Evolutionary conservation across 2,797 vertebrate species (phyloP), one percentile per base, ranked within the genome.

Genomic region (Nyctibius grandis): DNA sequence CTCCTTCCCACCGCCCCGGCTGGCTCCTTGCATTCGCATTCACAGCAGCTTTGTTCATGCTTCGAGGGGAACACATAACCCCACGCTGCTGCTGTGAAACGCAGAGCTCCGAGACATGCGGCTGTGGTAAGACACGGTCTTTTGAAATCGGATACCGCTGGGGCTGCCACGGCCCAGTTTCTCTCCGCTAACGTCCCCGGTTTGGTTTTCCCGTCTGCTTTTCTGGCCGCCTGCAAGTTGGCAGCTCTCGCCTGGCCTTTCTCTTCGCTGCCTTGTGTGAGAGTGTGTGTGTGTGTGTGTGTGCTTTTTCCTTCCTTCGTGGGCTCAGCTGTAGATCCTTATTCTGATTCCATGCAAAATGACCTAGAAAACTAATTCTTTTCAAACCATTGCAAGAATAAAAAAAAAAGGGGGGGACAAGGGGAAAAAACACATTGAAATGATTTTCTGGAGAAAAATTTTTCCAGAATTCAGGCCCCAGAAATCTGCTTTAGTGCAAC

Each of bases 161-260:
- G 76, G 93, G 93, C 95, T 92, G 91, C 94, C 15, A 5, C 75
- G 95, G 83, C 95, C 96, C 96, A 89, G 82, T 94, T 97, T 97
- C 94, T 73, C 93, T 67, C 86, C 3, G 2, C 91, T 83, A 85
- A 67, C n/a, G 86, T 91, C 93, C 96, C 96, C 88, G 86, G 90
- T 94, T 97, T 97, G 96, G 97, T 96, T 94, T 94, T 92, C 96
- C 95, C 85, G 91, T 96, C 93, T 95, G 93, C 90, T 91, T 89
- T 91, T 36, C 59, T 91, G 94, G 96, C 96, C 21, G 94, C 93
- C 91, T 92, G 80, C 69, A 59, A 86, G 85, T 36, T 96, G 97
- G 96, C 92, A 94, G 75, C 85, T 90, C 93, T 7, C 0, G 77
- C 81, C 93, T 96, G 86, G 85, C 74, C 73, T 54, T 92, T 50